A percentile compares a stretch with the other conserved stretches of the same genome.
Evolutionary conservation across 2,797 vertebrate species (phyloP).

Genomic region (Agapornis canus): DNA sequence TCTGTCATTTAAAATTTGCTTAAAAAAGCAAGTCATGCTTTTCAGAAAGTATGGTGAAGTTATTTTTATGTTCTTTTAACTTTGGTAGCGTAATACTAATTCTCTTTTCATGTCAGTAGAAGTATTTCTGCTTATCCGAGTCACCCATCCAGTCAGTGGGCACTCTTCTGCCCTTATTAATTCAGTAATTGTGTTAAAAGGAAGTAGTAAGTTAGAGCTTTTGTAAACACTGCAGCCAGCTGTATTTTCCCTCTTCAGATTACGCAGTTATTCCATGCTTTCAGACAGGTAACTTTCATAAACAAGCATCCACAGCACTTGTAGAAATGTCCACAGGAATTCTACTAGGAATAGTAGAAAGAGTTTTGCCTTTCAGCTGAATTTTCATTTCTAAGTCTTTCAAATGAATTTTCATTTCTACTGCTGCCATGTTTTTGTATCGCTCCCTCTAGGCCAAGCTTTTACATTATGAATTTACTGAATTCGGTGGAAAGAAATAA

Average conservation of each 20-base stretch:
- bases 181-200: slow-evolving; percentile 22
- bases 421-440: background rate
- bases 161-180: slow-evolving; percentile 50
- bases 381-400: slow-evolving; percentile 9
- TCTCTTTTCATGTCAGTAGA: slow-evolving; percentile 45
- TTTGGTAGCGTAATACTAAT: slow-evolving; percentile 14
- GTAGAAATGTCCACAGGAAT: background rate
- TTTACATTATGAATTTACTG: background rate
- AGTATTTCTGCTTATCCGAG: slow-evolving; percentile 73
- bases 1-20: slow-evolving; percentile 17
- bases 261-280: slow-evolving; percentile 30
- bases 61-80: slow-evolving; percentile 46
- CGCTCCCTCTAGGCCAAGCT: background rate
- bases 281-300: slow-evolving; percentile 33
- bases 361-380: slow-evolving; percentile 14
- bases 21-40: background rate
- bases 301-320: background rate
- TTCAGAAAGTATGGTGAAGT: background rate
- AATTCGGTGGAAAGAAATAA: slow-evolving; percentile 19
- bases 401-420: slow-evolving; percentile 28
- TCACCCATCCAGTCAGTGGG: slow-evolving; percentile 65
- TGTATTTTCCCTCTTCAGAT: slow-evolving; percentile 75
- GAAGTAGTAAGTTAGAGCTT: slow-evolving; percentile 26
- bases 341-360: slow-evolving; percentile 14
- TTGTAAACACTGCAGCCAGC: slow-evolving; percentile 4